Conservation (phyloP, 2,888 invertebrate genomes). For the Hyles lineata region DNA sequence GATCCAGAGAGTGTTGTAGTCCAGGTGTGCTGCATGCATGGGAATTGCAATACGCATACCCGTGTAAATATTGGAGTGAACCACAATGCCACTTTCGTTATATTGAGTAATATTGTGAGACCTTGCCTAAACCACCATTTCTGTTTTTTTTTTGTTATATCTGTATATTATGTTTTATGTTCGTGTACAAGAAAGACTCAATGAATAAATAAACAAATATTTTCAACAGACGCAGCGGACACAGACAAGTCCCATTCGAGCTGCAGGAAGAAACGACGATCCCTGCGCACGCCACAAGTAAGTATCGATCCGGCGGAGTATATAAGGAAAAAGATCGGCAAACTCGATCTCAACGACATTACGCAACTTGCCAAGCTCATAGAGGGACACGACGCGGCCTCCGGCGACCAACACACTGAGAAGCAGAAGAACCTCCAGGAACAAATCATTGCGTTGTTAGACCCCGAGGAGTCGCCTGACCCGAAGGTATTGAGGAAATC, state of each 20-base stretch:
- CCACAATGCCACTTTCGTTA: too few relatives aligned
- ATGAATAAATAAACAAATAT: not conserved
- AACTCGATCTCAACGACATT: slow-evolving; percentile 73
- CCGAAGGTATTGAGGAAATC: slow-evolving; percentile 63
- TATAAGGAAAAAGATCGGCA: slow-evolving; percentile 72
- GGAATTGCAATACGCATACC: too few relatives aligned
- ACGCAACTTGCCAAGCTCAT: slow-evolving; percentile 72
- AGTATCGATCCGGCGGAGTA: slow-evolving; percentile 76
- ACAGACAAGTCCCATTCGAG: slow-evolving; percentile 74
- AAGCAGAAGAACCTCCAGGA: slow-evolving; percentile 71
- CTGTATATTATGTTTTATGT: too few relatives aligned
- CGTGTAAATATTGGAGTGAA: too few relatives aligned
- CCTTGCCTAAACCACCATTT: too few relatives aligned
- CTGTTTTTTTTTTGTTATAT: too few relatives aligned
- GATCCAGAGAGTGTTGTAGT: too few relatives aligned
- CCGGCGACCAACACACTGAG: slow-evolving; percentile 48
- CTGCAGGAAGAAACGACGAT: slow-evolving; percentile 72
- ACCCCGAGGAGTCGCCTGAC: slow-evolving; percentile 71
- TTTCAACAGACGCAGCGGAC: slow-evolving; percentile 66
- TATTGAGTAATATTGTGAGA: too few relatives aligned
- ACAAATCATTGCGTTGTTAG: slow-evolving; percentile 70
- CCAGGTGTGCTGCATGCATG: too few relatives aligned
- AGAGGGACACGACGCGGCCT: slow-evolving; percentile 68
- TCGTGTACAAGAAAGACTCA: too few relatives aligned
- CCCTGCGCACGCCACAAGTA: slow-evolving; percentile 70